phyloP scores from a whole-genome alignment of 2,888 invertebrate genomes.

The Lepidochitona cinerea region DNA sequence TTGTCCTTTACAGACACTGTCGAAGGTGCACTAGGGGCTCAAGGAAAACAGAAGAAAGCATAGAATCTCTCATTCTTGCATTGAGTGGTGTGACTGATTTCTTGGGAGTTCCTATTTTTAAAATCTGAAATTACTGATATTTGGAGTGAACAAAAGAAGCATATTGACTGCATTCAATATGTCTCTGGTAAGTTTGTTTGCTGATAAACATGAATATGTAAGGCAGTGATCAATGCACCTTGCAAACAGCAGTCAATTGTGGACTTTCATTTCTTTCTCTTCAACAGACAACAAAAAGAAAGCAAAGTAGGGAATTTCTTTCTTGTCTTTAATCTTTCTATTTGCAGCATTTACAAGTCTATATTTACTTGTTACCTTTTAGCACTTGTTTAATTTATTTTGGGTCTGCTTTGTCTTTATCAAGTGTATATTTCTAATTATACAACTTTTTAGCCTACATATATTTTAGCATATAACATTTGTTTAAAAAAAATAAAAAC shows the following conservation, averaged over 20 bases:
- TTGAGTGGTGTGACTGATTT: slow-evolving; percentile 5
- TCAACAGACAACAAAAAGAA: too few relatives aligned
- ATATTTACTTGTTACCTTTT: too few relatives aligned
- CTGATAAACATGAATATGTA: background rate
- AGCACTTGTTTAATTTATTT: background rate
- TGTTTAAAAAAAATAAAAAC: background rate
- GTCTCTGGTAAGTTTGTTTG: background rate
- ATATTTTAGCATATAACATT: background rate
- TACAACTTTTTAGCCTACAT: background rate
- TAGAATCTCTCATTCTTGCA: slow-evolving; percentile 18
- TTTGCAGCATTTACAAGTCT: too few relatives aligned
- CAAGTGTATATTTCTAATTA: too few relatives aligned
- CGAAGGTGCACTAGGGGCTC: slow-evolving; percentile 30
- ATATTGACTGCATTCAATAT: slow-evolving; percentile 36
- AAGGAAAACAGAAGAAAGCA: slow-evolving; percentile 24
- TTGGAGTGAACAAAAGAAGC: slow-evolving; percentile 32
- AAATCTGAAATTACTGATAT: slow-evolving; percentile 25
- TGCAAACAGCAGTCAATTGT: background rate
- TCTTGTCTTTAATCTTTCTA: too few relatives aligned
- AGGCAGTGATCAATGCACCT: too few relatives aligned
- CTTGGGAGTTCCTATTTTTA: slow-evolving; percentile 33
- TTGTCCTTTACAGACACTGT: slow-evolving; percentile 27
- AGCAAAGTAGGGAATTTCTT: too few relatives aligned
- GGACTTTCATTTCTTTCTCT: background rate
- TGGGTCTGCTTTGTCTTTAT: too few relatives aligned